phyloP scores from a whole-genome alignment of 2,888 invertebrate genomes.

The Julus scanicus region DNA sequence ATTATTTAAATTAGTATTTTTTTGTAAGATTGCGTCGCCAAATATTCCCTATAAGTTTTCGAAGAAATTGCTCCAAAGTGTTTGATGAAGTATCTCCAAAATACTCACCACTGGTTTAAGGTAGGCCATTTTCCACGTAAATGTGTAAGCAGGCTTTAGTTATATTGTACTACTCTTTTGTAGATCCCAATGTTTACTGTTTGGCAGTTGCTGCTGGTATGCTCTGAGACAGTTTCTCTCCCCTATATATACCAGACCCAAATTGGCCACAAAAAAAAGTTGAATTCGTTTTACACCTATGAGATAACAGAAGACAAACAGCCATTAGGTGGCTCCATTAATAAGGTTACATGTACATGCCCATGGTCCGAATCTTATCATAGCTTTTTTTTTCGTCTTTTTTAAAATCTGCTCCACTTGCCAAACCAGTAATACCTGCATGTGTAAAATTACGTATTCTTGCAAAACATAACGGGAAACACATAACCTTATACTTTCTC shows the following conservation, averaged over 20 bases:
- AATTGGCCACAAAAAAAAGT: constrained; percentile 44
- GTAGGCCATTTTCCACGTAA: constrained; percentile 46
- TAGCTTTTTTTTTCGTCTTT: constrained; percentile 9
- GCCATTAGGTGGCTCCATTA: constrained; percentile 47
- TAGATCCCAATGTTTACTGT: constrained; percentile 21
- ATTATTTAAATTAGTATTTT: not conserved
- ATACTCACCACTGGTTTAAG: constrained; percentile 52
- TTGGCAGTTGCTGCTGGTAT: constrained; percentile 42
- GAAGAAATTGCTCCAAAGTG: not conserved
- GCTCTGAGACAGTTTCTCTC: constrained; percentile 43
- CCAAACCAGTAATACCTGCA: constrained; percentile 47
- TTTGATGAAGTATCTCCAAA: constrained; percentile 14
- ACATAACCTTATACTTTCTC: constrained; percentile 38
- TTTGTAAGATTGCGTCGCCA: not conserved
- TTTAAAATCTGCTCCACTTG: constrained; percentile 48
- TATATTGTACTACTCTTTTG: constrained; percentile 10
- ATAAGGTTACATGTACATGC: constrained; percentile 51
- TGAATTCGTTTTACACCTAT: constrained; percentile 37
- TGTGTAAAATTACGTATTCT: constrained; percentile 45
- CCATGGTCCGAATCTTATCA: constrained; percentile 51
- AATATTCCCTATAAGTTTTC: not conserved
- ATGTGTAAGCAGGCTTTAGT: constrained; percentile 37
- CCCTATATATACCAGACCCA: constrained; percentile 45
- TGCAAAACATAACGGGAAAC: constrained; percentile 35
- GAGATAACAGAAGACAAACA: constrained; percentile 41